Evolutionary conservation across 2,797 vertebrate species (phyloP).

Genomic region (Pantherophis alleghaniensis): DNA sequence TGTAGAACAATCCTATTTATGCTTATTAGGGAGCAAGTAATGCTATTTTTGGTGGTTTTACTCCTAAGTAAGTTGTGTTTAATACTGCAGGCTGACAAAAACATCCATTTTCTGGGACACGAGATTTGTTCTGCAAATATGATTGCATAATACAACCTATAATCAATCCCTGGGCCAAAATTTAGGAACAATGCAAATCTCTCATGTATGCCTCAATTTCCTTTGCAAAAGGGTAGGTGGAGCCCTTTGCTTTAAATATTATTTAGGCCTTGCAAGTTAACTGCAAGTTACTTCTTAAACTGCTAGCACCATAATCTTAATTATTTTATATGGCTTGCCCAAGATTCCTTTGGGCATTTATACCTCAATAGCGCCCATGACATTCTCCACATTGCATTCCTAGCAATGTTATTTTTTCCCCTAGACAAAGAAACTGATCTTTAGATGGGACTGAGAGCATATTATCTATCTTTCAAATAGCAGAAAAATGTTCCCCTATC

Average conservation of each 20-base stretch:
- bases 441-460: background rate
- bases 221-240: background rate
- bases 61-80: background rate
- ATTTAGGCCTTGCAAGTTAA: background rate
- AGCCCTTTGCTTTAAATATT: background rate
- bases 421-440: background rate
- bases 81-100: background rate
- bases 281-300: background rate
- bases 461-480: background rate
- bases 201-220: background rate
- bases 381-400: background rate
- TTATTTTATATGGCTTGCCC: background rate
- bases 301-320: background rate
- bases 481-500: background rate
- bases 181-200: background rate
- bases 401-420: background rate
- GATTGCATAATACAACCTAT: background rate
- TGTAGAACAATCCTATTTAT: background rate
- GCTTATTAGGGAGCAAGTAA: background rate
- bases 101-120: background rate
- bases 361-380: too few species aligned
- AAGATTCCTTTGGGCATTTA: background rate
- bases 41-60: background rate
- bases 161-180: background rate
- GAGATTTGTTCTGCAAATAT: background rate